Base-by-base conservation (phyloP, 2,888 invertebrate species). In the Boloria selene region DNA sequence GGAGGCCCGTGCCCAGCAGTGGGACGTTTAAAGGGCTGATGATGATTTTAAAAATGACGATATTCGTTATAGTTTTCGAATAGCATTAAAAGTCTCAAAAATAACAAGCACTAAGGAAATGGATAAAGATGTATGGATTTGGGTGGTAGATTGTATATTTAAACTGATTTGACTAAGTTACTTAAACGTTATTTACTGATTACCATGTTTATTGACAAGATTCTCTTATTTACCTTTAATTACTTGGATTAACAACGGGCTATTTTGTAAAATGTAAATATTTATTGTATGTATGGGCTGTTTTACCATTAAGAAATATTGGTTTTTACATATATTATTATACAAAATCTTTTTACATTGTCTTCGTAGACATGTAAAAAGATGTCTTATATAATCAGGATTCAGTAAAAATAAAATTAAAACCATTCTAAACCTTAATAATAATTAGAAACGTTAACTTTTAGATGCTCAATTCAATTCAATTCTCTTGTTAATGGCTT, bases 231-330 rank as follows among this genome's bases (percentile, higher is more conserved):
- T 44, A 61, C 31, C 18, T 61, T 44, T 51, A 44, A 38, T 65
- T 42, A 55, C 42, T 64, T 58, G 14, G 16, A 51, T 52, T 59
- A 64, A 59, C 51, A 42, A 53, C 64, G 51, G 64, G 64, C 58
- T 64, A 64, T 58, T 56, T 45, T 64, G 64, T 64, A 64, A 51
- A 64, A 38, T 64, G 64, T 64, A 64, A 51, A 64, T 64, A 64
- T 59, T 64, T 52, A 64, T 64, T 59, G 26, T 51, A 26, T 64
- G 14, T 38, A 38, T 53, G 58, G 52, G 52, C 64, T 64, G 52
- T 64, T 51, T 64, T 64, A 53, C 52, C 44, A 13, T 64, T 52
- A 45, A 47, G 47, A 64, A 45, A 45, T 38, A 50, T 4, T 50
- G 10, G 13, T n/a, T 31, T 16, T 53, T 38, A 51, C n/a, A 53